Evolutionary conservation across 2,113 vertebrate genomes (phyloP).

Genomic region (Takifugu flavidus): DNA sequence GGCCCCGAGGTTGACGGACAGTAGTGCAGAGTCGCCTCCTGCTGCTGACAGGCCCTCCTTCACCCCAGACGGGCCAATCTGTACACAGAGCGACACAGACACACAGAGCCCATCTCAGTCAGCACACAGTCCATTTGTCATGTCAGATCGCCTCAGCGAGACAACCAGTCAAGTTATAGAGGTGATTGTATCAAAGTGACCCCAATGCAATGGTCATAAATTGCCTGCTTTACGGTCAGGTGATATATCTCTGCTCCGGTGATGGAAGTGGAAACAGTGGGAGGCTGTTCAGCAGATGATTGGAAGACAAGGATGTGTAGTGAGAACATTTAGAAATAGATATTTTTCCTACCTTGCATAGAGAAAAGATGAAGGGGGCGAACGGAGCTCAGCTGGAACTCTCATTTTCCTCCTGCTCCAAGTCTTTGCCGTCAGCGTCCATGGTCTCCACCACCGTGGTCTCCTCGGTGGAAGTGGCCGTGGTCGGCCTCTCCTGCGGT

Average conservation of each 20-base stretch:
- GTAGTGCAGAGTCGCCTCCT: constrained; percentile 43
- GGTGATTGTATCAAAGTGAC: constrained; percentile 64
- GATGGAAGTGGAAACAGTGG: constrained; percentile 24
- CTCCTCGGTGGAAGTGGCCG: constrained; percentile 24
- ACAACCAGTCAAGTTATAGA: constrained; percentile 53
- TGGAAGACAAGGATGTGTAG: constrained; percentile 1
- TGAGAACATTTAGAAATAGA: background rate
- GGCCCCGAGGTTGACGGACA: constrained; percentile 47
- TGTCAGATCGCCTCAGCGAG: constrained; percentile 49
- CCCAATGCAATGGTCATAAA: constrained; percentile 49
- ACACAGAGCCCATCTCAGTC: constrained; percentile 54
- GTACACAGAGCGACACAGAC: constrained; percentile 57
- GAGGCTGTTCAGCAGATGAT: constrained; percentile 7
- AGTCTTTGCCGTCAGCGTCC: constrained; percentile 6
- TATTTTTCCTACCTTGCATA: constrained; percentile 33
- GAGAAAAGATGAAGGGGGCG: background rate
- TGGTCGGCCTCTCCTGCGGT: constrained; percentile 53
- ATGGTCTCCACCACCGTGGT: constrained; percentile 11
- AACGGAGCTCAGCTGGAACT: constrained; percentile 31
- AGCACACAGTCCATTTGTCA: constrained; percentile 57
- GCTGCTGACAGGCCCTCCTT: constrained; percentile 59
- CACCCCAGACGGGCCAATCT: constrained; percentile 67
- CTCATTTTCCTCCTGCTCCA: constrained; percentile 20
- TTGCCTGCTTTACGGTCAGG: constrained; percentile 40
- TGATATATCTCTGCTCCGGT: constrained; percentile 11